A percentile compares a stretch with the other conserved stretches of the same genome.
Conservation (phyloP, 2,797 vertebrate genomes). For the Myiotriccus ornatus region DNA sequence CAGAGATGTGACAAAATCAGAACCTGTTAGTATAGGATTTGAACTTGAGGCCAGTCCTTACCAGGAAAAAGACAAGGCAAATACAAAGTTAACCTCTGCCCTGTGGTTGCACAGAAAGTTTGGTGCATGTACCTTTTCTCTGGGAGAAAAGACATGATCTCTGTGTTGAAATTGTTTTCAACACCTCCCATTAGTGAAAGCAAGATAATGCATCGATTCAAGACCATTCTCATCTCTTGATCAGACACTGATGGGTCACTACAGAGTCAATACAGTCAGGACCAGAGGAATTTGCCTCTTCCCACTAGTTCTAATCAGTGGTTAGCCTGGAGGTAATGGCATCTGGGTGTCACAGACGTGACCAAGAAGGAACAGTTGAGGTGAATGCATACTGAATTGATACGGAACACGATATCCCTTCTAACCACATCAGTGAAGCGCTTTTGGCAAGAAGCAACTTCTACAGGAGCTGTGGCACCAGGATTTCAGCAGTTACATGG, state of each 20-base stretch:
- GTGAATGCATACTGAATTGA: neutral
- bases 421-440: neutral
- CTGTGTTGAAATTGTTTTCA: neutral
- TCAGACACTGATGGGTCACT: neutral
- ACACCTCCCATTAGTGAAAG: neutral
- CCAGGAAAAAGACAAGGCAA: neutral
- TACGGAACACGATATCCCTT: neutral
- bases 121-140: neutral
- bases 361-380: neutral
- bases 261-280: neutral
- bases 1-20: neutral
- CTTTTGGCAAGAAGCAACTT: neutral
- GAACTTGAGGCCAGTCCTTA: neutral
- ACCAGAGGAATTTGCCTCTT: neutral
- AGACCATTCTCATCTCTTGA: neutral
- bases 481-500: neutral
- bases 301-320: neutral
- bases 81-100: neutral
- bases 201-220: neutral
- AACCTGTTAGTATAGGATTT: neutral
- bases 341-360: neutral
- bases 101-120: neutral
- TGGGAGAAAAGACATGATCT: neutral
- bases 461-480: neutral
- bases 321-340: neutral